These are phyloP conservation scores for Mormyrus hasselquistii DNA, from an alignment of 2,797 vertebrate genomes.

Conservation along the genomic window DNA sequence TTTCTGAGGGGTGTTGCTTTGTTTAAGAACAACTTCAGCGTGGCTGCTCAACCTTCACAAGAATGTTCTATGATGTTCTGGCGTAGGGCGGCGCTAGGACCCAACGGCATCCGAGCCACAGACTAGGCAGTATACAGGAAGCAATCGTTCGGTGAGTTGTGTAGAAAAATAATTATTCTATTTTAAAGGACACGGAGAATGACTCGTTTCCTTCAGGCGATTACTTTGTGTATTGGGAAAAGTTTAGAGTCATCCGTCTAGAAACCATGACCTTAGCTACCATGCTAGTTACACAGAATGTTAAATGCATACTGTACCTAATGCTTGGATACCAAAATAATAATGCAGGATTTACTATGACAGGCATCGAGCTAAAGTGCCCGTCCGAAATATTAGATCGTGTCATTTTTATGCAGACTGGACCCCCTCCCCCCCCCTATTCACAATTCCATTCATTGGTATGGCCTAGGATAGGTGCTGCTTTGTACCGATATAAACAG, in stretches of 20 bases:
- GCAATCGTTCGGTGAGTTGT: background rate
- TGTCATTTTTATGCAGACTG: background rate
- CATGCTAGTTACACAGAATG: background rate
- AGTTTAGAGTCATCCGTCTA: background rate
- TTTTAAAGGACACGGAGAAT: background rate
- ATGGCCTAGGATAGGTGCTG: background rate
- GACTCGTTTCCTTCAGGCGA: background rate
- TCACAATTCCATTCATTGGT: background rate
- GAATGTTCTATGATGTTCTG: background rate
- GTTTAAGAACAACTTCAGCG: background rate
- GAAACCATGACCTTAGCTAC: background rate
- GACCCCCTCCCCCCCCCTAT: background rate
- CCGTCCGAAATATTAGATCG: background rate
- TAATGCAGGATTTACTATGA: background rate
- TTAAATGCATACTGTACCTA: background rate
- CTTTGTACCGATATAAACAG: background rate
- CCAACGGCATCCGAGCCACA: background rate
- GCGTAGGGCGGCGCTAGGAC: background rate
- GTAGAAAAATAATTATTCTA: background rate
- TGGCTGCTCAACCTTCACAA: background rate
- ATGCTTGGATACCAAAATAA: background rate
- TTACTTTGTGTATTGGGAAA: background rate
- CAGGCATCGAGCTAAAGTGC: background rate
- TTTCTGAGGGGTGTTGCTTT: background rate
- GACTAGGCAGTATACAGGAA: background rate